Conservation (phyloP, 1,140 invertebrate species). For the Maniola jurtina region DNA sequence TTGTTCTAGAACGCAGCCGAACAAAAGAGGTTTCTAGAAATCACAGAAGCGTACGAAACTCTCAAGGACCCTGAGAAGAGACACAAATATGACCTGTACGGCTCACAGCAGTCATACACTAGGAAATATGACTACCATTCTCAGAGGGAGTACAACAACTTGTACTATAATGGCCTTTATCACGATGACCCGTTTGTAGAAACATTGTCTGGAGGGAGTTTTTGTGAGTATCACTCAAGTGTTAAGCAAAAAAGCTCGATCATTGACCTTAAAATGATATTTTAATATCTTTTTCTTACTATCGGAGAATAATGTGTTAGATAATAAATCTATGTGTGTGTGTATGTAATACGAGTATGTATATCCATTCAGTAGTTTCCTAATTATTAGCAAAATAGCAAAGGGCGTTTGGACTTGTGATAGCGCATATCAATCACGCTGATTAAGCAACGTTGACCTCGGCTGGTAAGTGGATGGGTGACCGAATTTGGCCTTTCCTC, state of each 20-base stretch:
- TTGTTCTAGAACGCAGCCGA: conserved; percentile 80
- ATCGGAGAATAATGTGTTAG: background rate
- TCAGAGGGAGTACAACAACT: conserved; percentile 90
- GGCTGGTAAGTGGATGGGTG: too few species aligned
- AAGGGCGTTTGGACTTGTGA: too few species aligned
- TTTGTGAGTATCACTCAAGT: conserved; percentile 82
- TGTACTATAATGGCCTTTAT: conserved; percentile 93
- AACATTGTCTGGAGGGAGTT: conserved; percentile 86
- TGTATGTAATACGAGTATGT: too few species aligned
- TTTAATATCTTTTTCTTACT: conserved; percentile 8
- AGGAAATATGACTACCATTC: conserved; percentile 80
- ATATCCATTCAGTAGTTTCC: too few species aligned
- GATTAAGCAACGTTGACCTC: too few species aligned
- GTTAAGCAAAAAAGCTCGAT: background rate
- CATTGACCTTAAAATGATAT: background rate
- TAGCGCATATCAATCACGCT: too few species aligned
- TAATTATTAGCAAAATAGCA: too few species aligned
- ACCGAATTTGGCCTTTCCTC: too few species aligned
- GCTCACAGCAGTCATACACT: conserved; percentile 83
- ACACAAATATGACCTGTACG: conserved; percentile 89
- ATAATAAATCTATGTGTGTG: too few species aligned
- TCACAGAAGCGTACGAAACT: conserved; percentile 91
- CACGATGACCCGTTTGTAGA: conserved; percentile 91
- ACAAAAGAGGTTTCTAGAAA: conserved; percentile 87
- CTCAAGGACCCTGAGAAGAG: conserved; percentile 89